Base-by-base conservation (phyloP, 2,113 vertebrate genomes). In the Polypterus bichir region DNA sequence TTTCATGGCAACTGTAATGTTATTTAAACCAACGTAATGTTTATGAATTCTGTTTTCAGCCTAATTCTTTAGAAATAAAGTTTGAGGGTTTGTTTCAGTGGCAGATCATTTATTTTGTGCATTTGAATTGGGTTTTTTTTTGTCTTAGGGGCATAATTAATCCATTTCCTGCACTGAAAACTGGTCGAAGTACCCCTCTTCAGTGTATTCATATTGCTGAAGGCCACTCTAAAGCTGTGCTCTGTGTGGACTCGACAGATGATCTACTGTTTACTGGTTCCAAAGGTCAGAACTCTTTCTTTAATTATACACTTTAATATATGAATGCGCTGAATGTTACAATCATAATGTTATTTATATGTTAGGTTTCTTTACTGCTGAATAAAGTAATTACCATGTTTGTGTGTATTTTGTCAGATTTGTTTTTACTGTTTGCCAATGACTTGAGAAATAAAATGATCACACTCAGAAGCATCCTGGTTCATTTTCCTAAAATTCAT, bases 211-310 rank as follows among this genome's bases (percentile, higher is more conserved):
- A 90, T 9, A 76, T 90, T 62, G 94, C 96, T 3, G 93, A 98
- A 79, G 96, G 96, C 1, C 96, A 99, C 57, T 88, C 85, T 7
- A 99, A 99, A 64, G 90, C 95, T 7, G 88, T 98, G 51, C 87
- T 97, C 53, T 95, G 93, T 49, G 86, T 97, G 9, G 96, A 99
- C 63, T 88, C 90, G 65, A 99, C 96, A 0, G 91, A 98, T 52
- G 96, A 99, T 73, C 88, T 99, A 57, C 92, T 99, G 48, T 98
- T 99, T 71, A 97, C 96, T 4, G 96, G 96, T 58, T 97, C 96
- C 48, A 99, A 98, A 91, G 96, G 96, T 97, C 65, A 66, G 73
- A 9, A 59, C 60, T 65, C 6, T 54, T 59, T 4, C 27, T 27
- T 27, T 27, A 27, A 27, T 27, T 27, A 27, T 27, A 6, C 54